Evolutionary conservation across 2,113 vertebrate genomes (phyloP).

Genomic region (Tyto alba): DNA sequence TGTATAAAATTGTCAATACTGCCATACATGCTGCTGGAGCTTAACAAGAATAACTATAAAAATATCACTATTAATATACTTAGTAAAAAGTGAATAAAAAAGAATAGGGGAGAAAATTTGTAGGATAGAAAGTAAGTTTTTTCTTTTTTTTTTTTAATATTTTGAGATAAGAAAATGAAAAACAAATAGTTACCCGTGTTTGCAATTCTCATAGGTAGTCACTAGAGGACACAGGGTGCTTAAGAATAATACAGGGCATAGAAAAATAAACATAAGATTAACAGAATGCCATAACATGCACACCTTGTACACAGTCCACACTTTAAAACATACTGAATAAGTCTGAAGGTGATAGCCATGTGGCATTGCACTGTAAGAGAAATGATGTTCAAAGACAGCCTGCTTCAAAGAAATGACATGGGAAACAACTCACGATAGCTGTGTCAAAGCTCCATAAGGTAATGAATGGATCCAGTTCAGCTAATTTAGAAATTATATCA

Average conservation of each 20-base stretch:
- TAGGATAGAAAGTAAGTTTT: not conserved
- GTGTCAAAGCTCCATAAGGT: not conserved
- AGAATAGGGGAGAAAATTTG: not conserved
- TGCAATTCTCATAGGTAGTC: not conserved
- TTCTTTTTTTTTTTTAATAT: not conserved
- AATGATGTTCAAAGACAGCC: not conserved
- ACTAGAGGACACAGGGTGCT: conserved; percentile 4
- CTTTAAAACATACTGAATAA: not conserved
- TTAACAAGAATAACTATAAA: not conserved
- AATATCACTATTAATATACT: not conserved
- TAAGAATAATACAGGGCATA: not conserved
- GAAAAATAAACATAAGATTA: not conserved
- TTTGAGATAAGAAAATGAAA: not conserved
- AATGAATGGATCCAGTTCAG: not conserved
- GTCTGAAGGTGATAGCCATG: not conserved
- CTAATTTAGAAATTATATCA: not conserved
- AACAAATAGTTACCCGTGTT: not conserved
- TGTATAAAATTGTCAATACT: not conserved
- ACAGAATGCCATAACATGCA: not conserved
- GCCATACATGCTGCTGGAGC: not conserved
- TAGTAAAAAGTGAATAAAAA: not conserved
- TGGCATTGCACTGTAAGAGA: not conserved
- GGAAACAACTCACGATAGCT: not conserved
- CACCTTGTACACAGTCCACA: not conserved
- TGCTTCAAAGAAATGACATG: not conserved